A percentile compares a stretch with the other conserved stretches of the same genome.
These are phyloP conservation scores for Labeo calbasu DNA, from an alignment of 2,797 vertebrate species.

Conservation along the genomic window DNA sequence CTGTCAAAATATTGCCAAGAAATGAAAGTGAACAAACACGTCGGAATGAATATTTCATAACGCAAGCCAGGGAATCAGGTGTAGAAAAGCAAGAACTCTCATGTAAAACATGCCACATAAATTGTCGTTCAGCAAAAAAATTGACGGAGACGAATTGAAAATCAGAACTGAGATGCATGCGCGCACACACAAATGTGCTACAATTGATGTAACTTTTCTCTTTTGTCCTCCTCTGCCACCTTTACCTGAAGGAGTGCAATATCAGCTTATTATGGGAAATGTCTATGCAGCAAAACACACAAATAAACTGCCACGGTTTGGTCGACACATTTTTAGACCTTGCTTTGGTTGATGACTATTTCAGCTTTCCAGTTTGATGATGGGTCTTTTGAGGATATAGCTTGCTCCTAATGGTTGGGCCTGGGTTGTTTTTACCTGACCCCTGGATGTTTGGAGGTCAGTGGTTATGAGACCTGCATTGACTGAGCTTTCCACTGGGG, in stretches of 20 bases:
- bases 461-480: conserved; percentile 38
- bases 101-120: conserved; percentile 64
- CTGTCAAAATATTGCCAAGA: conserved; percentile 71
- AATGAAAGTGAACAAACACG: conserved; percentile 54
- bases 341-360: conserved; percentile 67
- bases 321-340: conserved; percentile 66
- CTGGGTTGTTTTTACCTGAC: conserved; percentile 29
- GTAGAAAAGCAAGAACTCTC: conserved; percentile 59
- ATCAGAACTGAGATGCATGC: conserved; percentile 45
- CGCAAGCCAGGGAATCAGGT: conserved; percentile 48
- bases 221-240: conserved; percentile 29
- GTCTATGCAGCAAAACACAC: conserved; percentile 68
- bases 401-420: conserved; percentile 22
- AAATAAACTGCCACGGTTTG: conserved; percentile 58
- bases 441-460: conserved; percentile 37
- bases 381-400: conserved; percentile 39
- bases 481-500: conserved; percentile 40
- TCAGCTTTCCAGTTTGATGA: conserved; percentile 48
- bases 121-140: conserved; percentile 72
- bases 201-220: conserved; percentile 53
- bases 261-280: conserved; percentile 75
- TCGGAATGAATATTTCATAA: conserved; percentile 74
- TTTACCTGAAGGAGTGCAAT: conserved; percentile 66
- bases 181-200: conserved; percentile 60
- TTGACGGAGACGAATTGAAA: conserved; percentile 1